Evolutionary conservation across 2,113 vertebrate genomes (phyloP), one percentile per base, ranked within the genome.

Genomic region (Cinclus cinclus): DNA sequence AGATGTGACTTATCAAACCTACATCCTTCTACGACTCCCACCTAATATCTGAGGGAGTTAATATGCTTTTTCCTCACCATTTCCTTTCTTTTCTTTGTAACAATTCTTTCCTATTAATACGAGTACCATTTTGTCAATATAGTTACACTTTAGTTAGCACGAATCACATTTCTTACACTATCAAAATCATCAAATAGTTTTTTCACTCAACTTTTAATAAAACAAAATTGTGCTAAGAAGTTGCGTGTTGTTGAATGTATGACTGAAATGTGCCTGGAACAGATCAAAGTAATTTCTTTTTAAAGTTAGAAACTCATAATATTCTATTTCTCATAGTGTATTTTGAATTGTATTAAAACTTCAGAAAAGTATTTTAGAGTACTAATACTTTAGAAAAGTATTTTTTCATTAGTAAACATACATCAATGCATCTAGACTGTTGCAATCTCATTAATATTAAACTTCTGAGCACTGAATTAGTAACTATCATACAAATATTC

Each of bases 401-500:
- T 14, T 90, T 90, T 69, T 87, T 49, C 35, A 13, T 87, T 81
- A 84, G 39, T 41, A 78, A 85, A 79, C 31, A 65, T 20, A n/a
- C 6, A 53, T 80, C 77, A 87, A 75, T 64, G 28, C 41, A 96
- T 52, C 37, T 69, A 53, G 65, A 50, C 35, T 77, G 13, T 53
- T 90, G 77, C 17, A 71, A 52, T 10, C 21, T 80, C 39, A 74
- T 86, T 83, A 94, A 80, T 90, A 95, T 63, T 63, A 93, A 88
- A 83, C 14, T 89, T 39, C 50, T 63, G 10, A 41, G 33, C 39
- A 55, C 37, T 75, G 42, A 71, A 60, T 49, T n/a, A 77, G 50
- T 73, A 83, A 90, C 75, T 78, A 87, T 52, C 19, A 81, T 73
- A 55, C n/a, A 76, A 91, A 76, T 92, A 84, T 64, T 68, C 79